Conservation (phyloP, 2,888 invertebrate species). For the Acanthosoma haemorrhoidale region DNA sequence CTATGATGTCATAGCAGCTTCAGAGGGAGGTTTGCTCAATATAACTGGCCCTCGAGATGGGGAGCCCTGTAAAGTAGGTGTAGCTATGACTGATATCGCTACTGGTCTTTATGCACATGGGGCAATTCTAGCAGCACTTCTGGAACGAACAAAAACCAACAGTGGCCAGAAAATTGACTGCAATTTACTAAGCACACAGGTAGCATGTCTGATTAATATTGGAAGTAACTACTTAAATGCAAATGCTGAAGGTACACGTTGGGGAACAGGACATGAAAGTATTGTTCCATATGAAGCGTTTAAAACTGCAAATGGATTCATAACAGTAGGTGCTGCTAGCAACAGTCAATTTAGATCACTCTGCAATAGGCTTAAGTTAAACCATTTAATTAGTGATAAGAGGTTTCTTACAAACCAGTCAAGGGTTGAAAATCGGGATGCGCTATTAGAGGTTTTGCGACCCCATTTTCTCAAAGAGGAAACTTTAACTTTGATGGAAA, state of each 20-base stretch:
- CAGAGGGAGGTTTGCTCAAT: constrained; percentile 82
- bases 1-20: constrained; percentile 92
- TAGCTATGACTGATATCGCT: constrained; percentile 86
- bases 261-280: constrained; percentile 92
- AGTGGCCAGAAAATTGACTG: constrained; percentile 89
- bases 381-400: constrained; percentile 57
- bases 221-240: constrained; percentile 86
- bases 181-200: constrained; percentile 87
- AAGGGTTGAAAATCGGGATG: constrained; percentile 70
- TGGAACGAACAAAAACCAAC: constrained; percentile 70
- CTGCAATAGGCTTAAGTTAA: constrained; percentile 58
- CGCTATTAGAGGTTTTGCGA: constrained; percentile 59
- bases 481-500: constrained; percentile 65
- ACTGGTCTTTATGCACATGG: constrained; percentile 93
- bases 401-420: constrained; percentile 66
- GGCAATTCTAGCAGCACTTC: constrained; percentile 84
- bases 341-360: constrained; percentile 72
- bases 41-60: constrained; percentile 82
- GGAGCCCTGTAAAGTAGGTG: constrained; percentile 84
- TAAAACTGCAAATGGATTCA: constrained; percentile 70
- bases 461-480: constrained; percentile 58
- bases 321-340: constrained; percentile 84
- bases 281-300: constrained; percentile 94
- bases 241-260: constrained; percentile 56
- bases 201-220: constrained; percentile 81